phyloP scores from a whole-genome alignment of 2,113 vertebrate genomes.

The Rhinogobius similis region DNA sequence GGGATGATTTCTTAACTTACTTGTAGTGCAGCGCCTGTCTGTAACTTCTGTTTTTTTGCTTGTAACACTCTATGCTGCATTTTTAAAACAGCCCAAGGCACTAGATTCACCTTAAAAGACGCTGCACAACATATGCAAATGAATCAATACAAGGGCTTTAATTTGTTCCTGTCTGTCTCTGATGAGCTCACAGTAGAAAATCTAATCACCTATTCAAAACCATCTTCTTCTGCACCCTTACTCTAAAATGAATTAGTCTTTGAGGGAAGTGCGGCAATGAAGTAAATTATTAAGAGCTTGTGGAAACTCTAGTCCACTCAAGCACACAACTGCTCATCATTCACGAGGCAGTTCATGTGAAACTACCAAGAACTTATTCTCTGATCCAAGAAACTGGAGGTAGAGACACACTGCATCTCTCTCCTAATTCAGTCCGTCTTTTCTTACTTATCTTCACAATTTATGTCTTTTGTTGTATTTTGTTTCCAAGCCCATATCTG shows the following conservation, averaged over 20 bases:
- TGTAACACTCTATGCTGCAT: not conserved
- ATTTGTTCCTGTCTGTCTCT: constrained; percentile 7
- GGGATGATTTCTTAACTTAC: constrained; percentile 5
- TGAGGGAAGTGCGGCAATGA: constrained; percentile 10
- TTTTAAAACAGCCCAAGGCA: constrained; percentile 5
- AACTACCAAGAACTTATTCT: constrained; percentile 1
- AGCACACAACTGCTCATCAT: constrained; percentile 5
- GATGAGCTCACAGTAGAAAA: not conserved
- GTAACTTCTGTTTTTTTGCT: not conserved
- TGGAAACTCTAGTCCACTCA: constrained; percentile 3
- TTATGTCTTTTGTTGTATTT: not conserved
- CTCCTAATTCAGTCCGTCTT: not conserved
- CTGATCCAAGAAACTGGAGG: not conserved
- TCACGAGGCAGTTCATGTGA: constrained; percentile 2
- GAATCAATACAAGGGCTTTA: not conserved
- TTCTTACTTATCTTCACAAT: not conserved
- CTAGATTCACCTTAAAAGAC: constrained; percentile 6
- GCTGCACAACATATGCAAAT: constrained; percentile 12
- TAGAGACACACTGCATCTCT: not conserved
- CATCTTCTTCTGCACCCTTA: not conserved
- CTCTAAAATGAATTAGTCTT: not conserved
- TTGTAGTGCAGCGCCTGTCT: not conserved
- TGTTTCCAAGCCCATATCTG: not conserved
- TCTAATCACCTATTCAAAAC: constrained; percentile 6
- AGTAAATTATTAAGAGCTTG: constrained; percentile 12